phyloP scores from a whole-genome alignment of 2,888 invertebrate species.

The Crioceris asparagi region DNA sequence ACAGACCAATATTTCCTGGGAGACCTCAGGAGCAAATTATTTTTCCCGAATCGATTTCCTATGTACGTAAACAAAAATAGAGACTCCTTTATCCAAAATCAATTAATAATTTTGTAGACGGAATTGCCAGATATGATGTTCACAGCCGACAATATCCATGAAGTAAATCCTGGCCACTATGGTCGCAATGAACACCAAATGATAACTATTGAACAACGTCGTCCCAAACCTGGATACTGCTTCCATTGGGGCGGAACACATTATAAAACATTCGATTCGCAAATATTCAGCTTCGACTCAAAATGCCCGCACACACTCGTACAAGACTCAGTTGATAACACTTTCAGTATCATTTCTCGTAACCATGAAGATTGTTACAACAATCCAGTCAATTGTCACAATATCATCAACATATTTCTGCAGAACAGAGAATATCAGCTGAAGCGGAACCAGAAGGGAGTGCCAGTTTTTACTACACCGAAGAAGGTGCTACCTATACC shows the following conservation, averaged over 20 bases:
- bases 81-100: too few species aligned
- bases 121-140: too few species aligned
- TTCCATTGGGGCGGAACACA: constrained; percentile 73
- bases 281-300: constrained; percentile 63
- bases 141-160: not conserved
- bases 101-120: too few species aligned
- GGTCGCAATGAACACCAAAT: constrained; percentile 12
- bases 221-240: constrained; percentile 58
- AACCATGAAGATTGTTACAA: constrained; percentile 43
- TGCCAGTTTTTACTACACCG: constrained; percentile 23
- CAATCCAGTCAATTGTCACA: constrained; percentile 40
- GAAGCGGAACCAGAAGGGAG: constrained; percentile 28
- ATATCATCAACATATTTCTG: constrained; percentile 52
- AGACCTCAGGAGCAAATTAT: too few species aligned
- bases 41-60: too few species aligned
- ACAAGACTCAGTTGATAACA: constrained; percentile 57
- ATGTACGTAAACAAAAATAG: too few species aligned
- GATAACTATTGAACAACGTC: constrained; percentile 24
- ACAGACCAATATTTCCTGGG: too few species aligned
- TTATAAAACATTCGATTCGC: constrained; percentile 78
- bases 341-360: constrained; percentile 56
- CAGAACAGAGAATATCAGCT: constrained; percentile 60
- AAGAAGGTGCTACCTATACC: constrained; percentile 52
- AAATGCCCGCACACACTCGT: constrained; percentile 66
- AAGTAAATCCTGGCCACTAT: not conserved